These are phyloP conservation scores for Paguma larvata DNA, from an alignment of 2,797 vertebrate species.

Conservation along the genomic window DNA sequence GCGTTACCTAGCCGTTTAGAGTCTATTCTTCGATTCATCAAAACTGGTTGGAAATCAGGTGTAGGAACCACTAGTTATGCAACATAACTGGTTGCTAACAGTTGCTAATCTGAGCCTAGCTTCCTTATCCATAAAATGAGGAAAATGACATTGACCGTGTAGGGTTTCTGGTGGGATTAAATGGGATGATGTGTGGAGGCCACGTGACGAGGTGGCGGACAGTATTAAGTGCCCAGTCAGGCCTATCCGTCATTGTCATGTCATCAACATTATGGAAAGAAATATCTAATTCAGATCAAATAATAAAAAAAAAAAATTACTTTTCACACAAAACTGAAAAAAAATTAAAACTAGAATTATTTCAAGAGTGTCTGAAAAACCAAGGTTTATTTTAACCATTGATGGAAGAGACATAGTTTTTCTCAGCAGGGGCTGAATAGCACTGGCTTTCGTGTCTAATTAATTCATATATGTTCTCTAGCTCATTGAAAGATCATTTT, in stretches of 20 bases:
- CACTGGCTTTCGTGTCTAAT: slow-evolving; percentile 53
- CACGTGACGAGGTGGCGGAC: rapidly evolving
- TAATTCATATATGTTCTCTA: slow-evolving; percentile 56
- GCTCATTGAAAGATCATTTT: background rate
- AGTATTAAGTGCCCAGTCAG: background rate
- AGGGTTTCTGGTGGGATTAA: background rate
- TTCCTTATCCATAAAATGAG: background rate
- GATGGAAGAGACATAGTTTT: background rate
- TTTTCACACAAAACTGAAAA: background rate
- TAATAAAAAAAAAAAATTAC: background rate
- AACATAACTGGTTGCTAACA: background rate
- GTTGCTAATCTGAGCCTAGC: background rate
- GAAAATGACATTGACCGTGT: background rate
- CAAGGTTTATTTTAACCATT: background rate
- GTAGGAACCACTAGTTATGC: background rate
- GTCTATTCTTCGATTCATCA: background rate
- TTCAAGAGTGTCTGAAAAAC: background rate
- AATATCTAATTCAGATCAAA: background rate
- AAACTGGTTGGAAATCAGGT: background rate
- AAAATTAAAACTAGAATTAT: background rate
- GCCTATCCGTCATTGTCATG: background rate
- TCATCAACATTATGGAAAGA: background rate
- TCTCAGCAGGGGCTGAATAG: background rate
- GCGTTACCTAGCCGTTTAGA: rapidly evolving
- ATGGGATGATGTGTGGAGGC: too few species aligned